These are phyloP conservation scores for Oegoconia quadripuncta DNA, from an alignment of 2,888 invertebrate genomes.

Conservation along the genomic window DNA sequence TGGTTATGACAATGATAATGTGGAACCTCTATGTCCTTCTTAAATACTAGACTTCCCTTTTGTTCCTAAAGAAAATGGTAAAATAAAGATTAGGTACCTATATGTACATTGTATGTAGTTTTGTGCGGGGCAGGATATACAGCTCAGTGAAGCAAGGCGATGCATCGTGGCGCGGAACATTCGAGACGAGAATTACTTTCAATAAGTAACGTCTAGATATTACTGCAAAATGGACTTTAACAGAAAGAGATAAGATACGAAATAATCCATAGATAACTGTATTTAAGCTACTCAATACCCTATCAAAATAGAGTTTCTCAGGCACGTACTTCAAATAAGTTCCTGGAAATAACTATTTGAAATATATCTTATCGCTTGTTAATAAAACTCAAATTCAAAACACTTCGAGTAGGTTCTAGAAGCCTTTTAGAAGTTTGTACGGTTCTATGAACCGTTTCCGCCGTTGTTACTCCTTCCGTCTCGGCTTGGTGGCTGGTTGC, in stretches of 20 bases:
- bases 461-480: slow-evolving; percentile 74
- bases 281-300: slow-evolving; percentile 25
- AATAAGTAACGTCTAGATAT: background rate
- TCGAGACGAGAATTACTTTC: slow-evolving; percentile 23
- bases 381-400: slow-evolving; percentile 27
- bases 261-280: slow-evolving; percentile 3
- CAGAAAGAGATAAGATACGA: slow-evolving; percentile 11
- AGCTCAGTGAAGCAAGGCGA: slow-evolving; percentile 75
- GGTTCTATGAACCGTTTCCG: slow-evolving; percentile 76
- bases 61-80: slow-evolving; percentile 26
- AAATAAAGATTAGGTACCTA: slow-evolving; percentile 40
- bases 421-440: slow-evolving; percentile 33
- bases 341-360: slow-evolving; percentile 15
- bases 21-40: too few relatives aligned
- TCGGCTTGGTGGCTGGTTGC: slow-evolving; percentile 71
- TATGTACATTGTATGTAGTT: slow-evolving; percentile 50
- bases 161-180: slow-evolving; percentile 60
- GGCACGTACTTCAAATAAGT: slow-evolving; percentile 29
- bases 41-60: too few relatives aligned
- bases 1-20: too few relatives aligned
- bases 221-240: background rate
- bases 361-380: slow-evolving; percentile 19
- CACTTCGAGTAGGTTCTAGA: slow-evolving; percentile 15
- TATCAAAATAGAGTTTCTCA: slow-evolving; percentile 38
- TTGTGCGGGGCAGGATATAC: slow-evolving; percentile 68